Percentiles rank a stretch among this genome's conserved stretches.
These are phyloP conservation scores for Drosophila ogumai DNA, from an alignment of 1,140 invertebrate genomes.

Conservation along the genomic window DNA sequence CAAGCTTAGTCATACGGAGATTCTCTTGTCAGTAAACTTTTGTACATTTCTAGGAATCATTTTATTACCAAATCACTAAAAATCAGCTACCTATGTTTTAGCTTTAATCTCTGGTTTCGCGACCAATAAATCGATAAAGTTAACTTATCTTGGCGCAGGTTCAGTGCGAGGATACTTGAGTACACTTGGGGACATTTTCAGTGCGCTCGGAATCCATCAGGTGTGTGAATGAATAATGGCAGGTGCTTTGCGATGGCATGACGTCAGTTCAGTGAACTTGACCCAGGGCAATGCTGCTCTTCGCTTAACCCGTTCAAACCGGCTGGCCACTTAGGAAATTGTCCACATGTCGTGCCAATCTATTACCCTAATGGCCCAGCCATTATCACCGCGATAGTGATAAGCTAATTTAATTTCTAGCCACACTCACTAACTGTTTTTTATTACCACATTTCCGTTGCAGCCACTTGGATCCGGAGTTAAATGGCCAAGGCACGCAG, in stretches of 20 bases:
- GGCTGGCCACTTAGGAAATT: constrained; percentile 30
- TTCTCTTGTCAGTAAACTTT: constrained; percentile 9
- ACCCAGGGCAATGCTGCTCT: not conserved
- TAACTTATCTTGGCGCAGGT: constrained; percentile 2
- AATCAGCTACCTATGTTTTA: not conserved
- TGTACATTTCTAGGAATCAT: constrained; percentile 2
- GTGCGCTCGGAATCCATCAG: constrained; percentile 44
- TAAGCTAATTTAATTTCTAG: constrained; percentile 10
- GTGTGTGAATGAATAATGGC: constrained; percentile 52
- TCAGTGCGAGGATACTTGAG: not conserved
- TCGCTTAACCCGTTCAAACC: constrained; percentile 15
- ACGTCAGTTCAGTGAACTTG: constrained; percentile 31
- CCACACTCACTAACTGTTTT: constrained; percentile 3
- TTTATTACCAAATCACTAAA: not conserved
- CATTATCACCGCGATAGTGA: constrained; percentile 28
- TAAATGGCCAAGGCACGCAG: constrained; percentile 76
- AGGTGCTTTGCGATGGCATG: constrained; percentile 35
- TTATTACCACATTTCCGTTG: constrained; percentile 13
- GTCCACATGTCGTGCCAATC: constrained; percentile 18
- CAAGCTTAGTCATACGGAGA: not conserved
- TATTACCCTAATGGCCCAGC: constrained; percentile 39
- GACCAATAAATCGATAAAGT: constrained; percentile 20
- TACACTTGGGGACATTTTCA: not conserved
- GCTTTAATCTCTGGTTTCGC: not conserved
- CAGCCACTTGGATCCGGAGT: constrained; percentile 48